A percentile compares a stretch with the other conserved stretches of the same genome.
Conservation (phyloP, 2,888 invertebrate genomes). For the Caenorhabditis imperialis region DNA sequence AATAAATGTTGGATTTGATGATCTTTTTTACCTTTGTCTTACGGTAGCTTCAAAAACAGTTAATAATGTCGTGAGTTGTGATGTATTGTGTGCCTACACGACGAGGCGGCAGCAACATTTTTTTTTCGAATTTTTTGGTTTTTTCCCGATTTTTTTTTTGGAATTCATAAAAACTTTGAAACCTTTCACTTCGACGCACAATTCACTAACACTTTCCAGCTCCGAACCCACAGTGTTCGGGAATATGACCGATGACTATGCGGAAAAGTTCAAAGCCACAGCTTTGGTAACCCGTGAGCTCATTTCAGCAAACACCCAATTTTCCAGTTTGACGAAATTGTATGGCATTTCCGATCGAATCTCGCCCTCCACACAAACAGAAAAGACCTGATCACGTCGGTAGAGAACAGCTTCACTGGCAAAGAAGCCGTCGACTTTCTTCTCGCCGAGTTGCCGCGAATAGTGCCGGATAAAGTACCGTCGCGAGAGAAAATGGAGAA, state of each 20-base stretch:
- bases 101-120: too few species aligned
- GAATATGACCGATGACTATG: constrained; percentile 19
- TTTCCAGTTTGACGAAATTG: constrained; percentile 51
- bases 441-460: constrained; percentile 26
- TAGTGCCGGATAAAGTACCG: constrained; percentile 26
- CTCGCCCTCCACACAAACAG: constrained; percentile 23
- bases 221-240: too few species aligned
- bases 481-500: constrained; percentile 28
- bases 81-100: too few species aligned
- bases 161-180: neutral
- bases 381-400: constrained; percentile 8
- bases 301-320: too few species aligned
- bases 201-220: neutral
- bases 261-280: constrained; percentile 43
- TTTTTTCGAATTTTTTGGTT: neutral
- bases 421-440: constrained; percentile 44
- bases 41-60: too few species aligned
- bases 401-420: constrained; percentile 44
- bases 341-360: constrained; percentile 42
- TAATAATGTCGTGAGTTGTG: too few species aligned
- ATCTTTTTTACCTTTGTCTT: too few species aligned
- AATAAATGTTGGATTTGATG: too few species aligned
- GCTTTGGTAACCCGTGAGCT: constrained; percentile 16
- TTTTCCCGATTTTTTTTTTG: neutral
- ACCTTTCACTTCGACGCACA: neutral